phyloP scores from a whole-genome alignment of 2,113 vertebrate species.

The Paralichthys olivaceus region DNA sequence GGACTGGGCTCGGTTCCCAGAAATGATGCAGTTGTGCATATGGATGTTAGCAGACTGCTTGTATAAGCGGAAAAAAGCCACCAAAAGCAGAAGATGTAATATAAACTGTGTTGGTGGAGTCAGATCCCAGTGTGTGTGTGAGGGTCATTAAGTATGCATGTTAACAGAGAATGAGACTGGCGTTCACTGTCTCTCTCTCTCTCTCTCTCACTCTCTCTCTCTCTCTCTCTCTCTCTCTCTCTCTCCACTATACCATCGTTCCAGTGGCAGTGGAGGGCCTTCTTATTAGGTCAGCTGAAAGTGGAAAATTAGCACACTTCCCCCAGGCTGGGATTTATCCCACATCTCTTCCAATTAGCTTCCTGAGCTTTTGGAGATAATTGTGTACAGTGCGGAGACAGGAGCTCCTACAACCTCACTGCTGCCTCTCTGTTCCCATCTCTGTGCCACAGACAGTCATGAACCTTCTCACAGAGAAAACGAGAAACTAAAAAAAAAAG shows the following conservation, averaged over 20 bases:
- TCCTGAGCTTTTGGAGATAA: conserved; percentile 78
- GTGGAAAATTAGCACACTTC: conserved; percentile 79
- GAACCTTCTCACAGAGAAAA: conserved; percentile 41
- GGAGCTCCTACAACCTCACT: conserved; percentile 55
- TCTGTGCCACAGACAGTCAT: conserved; percentile 43
- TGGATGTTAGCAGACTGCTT: conserved; percentile 56
- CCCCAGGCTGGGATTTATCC: conserved; percentile 80
- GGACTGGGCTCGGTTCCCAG: conserved; percentile 66
- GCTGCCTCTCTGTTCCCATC: conserved; percentile 35
- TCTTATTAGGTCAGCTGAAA: conserved; percentile 82
- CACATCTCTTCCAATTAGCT: conserved; percentile 83
- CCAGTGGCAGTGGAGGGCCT: conserved; percentile 64
- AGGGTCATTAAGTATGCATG: conserved; percentile 61
- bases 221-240: conserved; percentile 18
- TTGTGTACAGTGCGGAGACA: conserved; percentile 68
- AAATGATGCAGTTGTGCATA: conserved; percentile 53
- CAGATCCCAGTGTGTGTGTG: conserved; percentile 24
- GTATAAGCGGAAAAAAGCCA: conserved; percentile 33
- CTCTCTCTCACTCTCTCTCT: conserved; percentile 34
- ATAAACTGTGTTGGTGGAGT: conserved; percentile 39
- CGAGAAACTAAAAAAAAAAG: neutral
- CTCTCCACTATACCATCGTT: conserved; percentile 30
- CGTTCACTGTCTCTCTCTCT: conserved; percentile 26
- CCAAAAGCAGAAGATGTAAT: conserved; percentile 40
- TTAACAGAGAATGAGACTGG: conserved; percentile 47